A percentile compares a stretch with the other conserved stretches of the same genome.
These are phyloP conservation scores for Octodonta nipae DNA, from an alignment of 2,888 invertebrate genomes.

Conservation along the genomic window DNA sequence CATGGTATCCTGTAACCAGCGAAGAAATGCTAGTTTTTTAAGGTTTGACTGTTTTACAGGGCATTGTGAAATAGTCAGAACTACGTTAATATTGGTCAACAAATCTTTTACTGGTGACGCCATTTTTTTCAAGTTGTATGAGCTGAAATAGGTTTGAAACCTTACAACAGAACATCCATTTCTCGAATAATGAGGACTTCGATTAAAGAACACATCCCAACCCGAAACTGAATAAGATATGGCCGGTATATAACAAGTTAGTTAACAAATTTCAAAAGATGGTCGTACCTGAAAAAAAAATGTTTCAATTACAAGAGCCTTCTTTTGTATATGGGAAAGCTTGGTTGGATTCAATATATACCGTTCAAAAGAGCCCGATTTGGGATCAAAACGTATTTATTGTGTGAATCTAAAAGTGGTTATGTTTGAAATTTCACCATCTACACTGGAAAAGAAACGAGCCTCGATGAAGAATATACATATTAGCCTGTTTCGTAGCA, in stretches of 20 bases:
- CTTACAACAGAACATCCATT: slow-evolving; percentile 5
- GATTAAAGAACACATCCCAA: slow-evolving; percentile 8
- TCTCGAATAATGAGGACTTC: slow-evolving; percentile 7
- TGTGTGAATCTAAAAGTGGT: slow-evolving; percentile 23
- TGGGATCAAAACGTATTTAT: slow-evolving; percentile 22
- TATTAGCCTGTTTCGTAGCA: slow-evolving; percentile 8
- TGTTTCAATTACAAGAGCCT: slow-evolving; percentile 21
- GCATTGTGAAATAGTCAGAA: slow-evolving; percentile 8
- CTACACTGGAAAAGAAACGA: slow-evolving; percentile 19
- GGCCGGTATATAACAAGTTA: slow-evolving; percentile 8
- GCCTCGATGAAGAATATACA: slow-evolving; percentile 1
- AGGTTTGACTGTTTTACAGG: slow-evolving; percentile 5
- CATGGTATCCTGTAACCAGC: background rate
- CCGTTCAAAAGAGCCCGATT: slow-evolving; percentile 22
- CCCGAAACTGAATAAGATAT: slow-evolving; percentile 14
- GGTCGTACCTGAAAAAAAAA: slow-evolving; percentile 11
- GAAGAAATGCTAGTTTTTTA: slow-evolving; percentile 4
- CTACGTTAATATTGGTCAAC: slow-evolving; percentile 7
- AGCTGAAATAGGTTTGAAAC: slow-evolving; percentile 6
- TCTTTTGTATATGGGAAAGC: slow-evolving; percentile 20
- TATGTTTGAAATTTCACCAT: slow-evolving; percentile 20
- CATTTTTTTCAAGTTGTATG: slow-evolving; percentile 6
- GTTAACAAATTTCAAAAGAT: slow-evolving; percentile 8
- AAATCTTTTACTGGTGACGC: background rate
- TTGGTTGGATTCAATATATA: slow-evolving; percentile 24